Conservation (phyloP, 2,888 invertebrate genomes). For the Pachydiplax longipennis region DNA sequence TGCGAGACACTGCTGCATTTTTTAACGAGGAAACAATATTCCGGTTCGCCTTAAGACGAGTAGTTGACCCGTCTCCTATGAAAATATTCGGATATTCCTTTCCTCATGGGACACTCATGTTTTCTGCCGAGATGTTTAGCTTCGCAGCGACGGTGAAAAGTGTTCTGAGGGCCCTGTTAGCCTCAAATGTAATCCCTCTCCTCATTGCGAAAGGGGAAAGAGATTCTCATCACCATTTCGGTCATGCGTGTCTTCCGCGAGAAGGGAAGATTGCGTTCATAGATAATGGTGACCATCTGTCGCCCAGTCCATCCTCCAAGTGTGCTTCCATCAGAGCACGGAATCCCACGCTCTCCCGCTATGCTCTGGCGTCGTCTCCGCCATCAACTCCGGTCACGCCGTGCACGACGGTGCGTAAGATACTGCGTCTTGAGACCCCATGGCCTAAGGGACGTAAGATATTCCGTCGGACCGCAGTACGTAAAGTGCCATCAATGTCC, state of each 20-base stretch:
- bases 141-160: background rate
- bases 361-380: background rate
- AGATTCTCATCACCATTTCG: background rate
- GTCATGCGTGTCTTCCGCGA: background rate
- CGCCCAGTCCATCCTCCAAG: background rate
- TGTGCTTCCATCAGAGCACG: background rate
- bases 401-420: background rate
- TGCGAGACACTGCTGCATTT: too few species aligned
- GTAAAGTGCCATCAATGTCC: constrained; percentile 37
- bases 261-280: background rate
- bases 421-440: background rate
- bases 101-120: too few species aligned
- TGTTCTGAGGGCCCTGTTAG: background rate
- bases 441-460: constrained; percentile 15
- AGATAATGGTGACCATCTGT: background rate
- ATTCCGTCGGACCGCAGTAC: constrained; percentile 14
- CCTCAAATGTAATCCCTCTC: background rate
- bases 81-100: too few species aligned
- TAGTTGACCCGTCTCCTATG: too few species aligned
- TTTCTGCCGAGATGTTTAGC: too few species aligned
- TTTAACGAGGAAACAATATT: too few species aligned
- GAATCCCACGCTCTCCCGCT: constrained; percentile 1
- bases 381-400: constrained; percentile 24
- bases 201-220: background rate
- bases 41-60: too few species aligned